These are phyloP conservation scores for Dromius quadrimaculatus DNA, from an alignment of 2,888 invertebrate genomes.

Conservation along the genomic window DNA sequence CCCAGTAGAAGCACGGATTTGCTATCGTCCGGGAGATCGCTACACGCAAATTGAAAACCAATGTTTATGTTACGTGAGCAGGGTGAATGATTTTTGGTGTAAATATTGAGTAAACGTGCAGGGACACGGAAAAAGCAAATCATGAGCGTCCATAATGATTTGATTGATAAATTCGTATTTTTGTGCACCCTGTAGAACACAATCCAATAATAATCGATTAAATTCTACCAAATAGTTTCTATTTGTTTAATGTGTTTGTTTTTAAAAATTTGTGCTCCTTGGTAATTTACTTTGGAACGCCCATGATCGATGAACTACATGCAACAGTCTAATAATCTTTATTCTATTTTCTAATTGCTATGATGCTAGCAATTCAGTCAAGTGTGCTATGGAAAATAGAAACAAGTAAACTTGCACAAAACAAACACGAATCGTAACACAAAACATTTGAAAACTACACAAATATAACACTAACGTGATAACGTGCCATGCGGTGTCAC, in stretches of 20 bases:
- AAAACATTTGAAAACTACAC: not conserved
- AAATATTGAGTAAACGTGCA: conserved; percentile 11
- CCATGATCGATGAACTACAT: conserved; percentile 1
- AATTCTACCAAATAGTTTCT: too few relatives aligned
- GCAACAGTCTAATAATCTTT: conserved; percentile 2
- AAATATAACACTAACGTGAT: conserved; percentile 13
- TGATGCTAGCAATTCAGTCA: conserved; percentile 1
- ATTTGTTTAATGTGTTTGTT: too few relatives aligned
- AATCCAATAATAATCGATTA: too few relatives aligned
- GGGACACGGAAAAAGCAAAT: not conserved
- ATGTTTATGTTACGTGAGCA: conserved; percentile 1
- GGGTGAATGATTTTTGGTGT: not conserved
- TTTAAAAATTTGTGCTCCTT: not conserved
- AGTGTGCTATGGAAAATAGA: not conserved
- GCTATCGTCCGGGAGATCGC: conserved; percentile 74
- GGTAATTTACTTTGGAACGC: not conserved
- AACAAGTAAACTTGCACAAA: conserved; percentile 7
- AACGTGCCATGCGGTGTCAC: conserved; percentile 8
- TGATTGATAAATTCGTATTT: too few relatives aligned
- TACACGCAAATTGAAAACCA: conserved; percentile 59
- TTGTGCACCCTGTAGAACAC: too few relatives aligned
- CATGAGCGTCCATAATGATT: conserved; percentile 14
- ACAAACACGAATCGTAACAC: conserved; percentile 24
- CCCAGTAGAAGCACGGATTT: conserved; percentile 74
- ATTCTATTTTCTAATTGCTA: conserved; percentile 5